Percentiles rank a stretch among this genome's conserved stretches.
Evolutionary conservation across 1,140 invertebrate genomes (phyloP).

Genomic region (Ptiloglossa arizonensis): DNA sequence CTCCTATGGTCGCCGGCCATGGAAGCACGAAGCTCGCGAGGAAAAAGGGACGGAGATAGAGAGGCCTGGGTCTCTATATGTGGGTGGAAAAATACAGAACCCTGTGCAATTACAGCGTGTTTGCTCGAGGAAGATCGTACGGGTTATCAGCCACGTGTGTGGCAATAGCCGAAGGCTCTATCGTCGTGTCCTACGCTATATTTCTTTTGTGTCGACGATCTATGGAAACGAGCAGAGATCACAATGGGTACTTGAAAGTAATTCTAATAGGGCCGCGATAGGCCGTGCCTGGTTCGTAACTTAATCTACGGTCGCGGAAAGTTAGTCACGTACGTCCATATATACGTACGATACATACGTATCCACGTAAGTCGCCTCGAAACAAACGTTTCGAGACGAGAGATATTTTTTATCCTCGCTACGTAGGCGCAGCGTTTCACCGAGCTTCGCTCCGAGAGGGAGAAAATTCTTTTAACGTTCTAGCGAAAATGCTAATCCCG

Average conservation of each 20-base stretch:
- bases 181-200: slow-evolving; percentile 42
- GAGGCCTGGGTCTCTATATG: slow-evolving; percentile 21
- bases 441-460: too few species aligned
- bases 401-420: too few species aligned
- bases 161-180: slow-evolving; percentile 50
- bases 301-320: slow-evolving; percentile 46
- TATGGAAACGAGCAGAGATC: slow-evolving; percentile 51
- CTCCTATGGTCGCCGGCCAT: not conserved
- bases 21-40: slow-evolving; percentile 1
- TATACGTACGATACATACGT: too few species aligned
- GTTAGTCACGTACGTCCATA: slow-evolving; percentile 15
- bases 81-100: slow-evolving; percentile 60
- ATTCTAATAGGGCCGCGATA: slow-evolving; percentile 46
- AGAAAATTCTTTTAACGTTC: too few species aligned
- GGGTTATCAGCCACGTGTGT: slow-evolving; percentile 59
- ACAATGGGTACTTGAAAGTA: slow-evolving; percentile 52
- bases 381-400: too few species aligned
- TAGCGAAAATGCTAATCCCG: too few species aligned
- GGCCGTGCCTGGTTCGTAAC: slow-evolving; percentile 1
- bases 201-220: slow-evolving; percentile 45
- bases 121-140: slow-evolving; percentile 55
- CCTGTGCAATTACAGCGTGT: slow-evolving; percentile 62
- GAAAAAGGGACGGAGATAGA: slow-evolving; percentile 25
- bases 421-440: too few species aligned
- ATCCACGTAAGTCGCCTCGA: too few species aligned